Conservation (phyloP, 2,888 invertebrate genomes). For the Leptopterna dolabrata region DNA sequence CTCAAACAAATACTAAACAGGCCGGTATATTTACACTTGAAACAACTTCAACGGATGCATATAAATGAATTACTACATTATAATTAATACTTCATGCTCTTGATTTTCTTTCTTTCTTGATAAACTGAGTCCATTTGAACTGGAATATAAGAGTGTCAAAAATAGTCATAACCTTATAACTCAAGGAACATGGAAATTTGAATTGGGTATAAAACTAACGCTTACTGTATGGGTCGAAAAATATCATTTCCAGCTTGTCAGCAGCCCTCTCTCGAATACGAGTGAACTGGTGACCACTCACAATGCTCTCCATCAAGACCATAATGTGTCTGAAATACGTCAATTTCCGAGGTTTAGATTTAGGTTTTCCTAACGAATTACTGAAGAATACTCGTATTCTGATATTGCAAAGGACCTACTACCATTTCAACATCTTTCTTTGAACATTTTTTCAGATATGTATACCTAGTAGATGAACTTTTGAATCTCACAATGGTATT, state of each 20-base stretch:
- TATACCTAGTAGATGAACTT: no score
- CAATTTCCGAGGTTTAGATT: not conserved
- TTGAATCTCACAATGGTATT: no score
- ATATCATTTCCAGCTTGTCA: slow-evolving; percentile 81
- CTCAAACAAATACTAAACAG: no score
- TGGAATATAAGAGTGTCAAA: slow-evolving; percentile 68
- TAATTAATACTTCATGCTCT: slow-evolving; percentile 70
- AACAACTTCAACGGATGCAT: no score
- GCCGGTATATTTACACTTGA: no score
- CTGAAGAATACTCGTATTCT: not conserved
- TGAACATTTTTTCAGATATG: no score
- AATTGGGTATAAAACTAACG: not conserved
- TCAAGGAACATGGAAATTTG: not conserved
- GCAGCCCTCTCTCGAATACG: slow-evolving; percentile 77
- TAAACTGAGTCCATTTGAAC: slow-evolving; percentile 77
- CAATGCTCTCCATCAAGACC: slow-evolving; percentile 83
- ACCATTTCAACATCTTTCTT: not conserved
- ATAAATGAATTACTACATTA: no score
- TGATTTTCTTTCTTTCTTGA: slow-evolving; percentile 80
- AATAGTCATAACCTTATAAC: not conserved
- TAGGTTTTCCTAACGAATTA: not conserved
- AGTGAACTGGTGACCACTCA: slow-evolving; percentile 79
- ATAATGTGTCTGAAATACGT: slow-evolving; percentile 74
- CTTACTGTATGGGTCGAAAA: slow-evolving; percentile 85
- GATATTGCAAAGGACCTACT: not conserved